Evolutionary conservation across 2,888 invertebrate species (phyloP), one percentile per base, ranked within the genome.

Genomic region (Spilarctia lutea): DNA sequence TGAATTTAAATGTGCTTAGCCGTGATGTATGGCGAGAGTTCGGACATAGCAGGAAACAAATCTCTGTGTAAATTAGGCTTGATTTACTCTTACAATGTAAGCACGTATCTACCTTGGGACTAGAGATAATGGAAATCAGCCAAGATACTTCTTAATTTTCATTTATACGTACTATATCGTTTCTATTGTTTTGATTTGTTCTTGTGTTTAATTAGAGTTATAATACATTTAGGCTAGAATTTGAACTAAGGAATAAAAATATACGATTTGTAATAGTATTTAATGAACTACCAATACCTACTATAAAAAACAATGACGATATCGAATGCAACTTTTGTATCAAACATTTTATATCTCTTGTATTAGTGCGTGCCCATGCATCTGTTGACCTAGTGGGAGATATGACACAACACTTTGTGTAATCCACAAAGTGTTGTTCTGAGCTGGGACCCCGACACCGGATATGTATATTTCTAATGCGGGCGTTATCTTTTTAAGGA

Each of bases 1-100:
- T 68, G 73, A 76, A 75, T 81, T 74, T 75, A 78, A 83, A 83
- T 83, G 79, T 78, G 65, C 65, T 77, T 77, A 65, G 33, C 69
- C 35, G 75, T 83, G 76, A 83, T 77, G 56, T 74, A 83, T 83
- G 67, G 71, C 48, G 66, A 33, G 48, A 71, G 45, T 67, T 68
- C 24, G 65, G 45, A 70, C 70, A 42, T 52, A 69, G 65, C 52
- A 56, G 56, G 69, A 71, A 66, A 74, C 74, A 71, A 60, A 68
- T 73, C 60, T 73, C 67, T 24, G 74, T 35, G 68, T 71, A 63
- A 74, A 74, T 74, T 70, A 71, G 63, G 39, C 60, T 63, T 71
- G 70, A 74, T 74, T 74, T 71, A 71, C 74, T 70, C 52, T 52
- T 30, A 63, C 48, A 74, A 45, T 71, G 68, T 74, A 74, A 75